Base-by-base conservation (phyloP, 2,888 invertebrate species). In the Gisinianus flammeolus region DNA sequence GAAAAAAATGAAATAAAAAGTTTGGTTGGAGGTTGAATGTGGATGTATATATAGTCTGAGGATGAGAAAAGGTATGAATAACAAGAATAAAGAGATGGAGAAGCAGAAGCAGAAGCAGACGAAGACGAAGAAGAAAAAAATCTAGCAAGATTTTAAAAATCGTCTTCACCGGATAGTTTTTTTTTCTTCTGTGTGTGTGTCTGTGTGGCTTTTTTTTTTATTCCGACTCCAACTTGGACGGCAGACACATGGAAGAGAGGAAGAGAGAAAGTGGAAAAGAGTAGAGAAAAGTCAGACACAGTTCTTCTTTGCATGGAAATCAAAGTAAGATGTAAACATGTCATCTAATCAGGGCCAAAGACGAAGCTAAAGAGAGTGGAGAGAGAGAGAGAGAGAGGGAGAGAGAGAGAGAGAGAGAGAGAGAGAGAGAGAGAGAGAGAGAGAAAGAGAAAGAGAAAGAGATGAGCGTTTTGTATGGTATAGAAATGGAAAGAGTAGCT, bases 251-350 rank as follows among this genome's bases (percentile, higher is more conserved):
- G 44, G 44, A 16, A 44, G 19, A 44, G 6, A 19, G 2, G 22
- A 24, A 58, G 56, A 58, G 56, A n/a, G 24, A 58, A 1, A 2
- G 24, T n/a, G 56, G 56, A 58, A 22, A 16, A 62, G 26, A 62
- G 19, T 44, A 19, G 44, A 44, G 44, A 44, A n/a, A 44, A 44
- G 44, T 44, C 44, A 44, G 44, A 44, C 44, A 44, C 44, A 44
- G 16, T 44, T 44, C 6, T 19, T 44, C 19, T 44, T 44, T 44
- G 44, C 44, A 44, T 44, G 44, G 44, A 35, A 12, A 35, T 8
- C 24, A 26, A 62, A 16, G 24, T 24, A 24, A 26, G 72, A 31
- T 58, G 72, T 72, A 72, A 72, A 72, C 72, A 72, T 72, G 72
- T 72, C 72, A 72, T 72, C 56, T 72, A 68, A 68, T 68, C 68